phyloP scores from a whole-genome alignment of 2,113 vertebrate genomes.

The Rhinolophus sinicus region DNA sequence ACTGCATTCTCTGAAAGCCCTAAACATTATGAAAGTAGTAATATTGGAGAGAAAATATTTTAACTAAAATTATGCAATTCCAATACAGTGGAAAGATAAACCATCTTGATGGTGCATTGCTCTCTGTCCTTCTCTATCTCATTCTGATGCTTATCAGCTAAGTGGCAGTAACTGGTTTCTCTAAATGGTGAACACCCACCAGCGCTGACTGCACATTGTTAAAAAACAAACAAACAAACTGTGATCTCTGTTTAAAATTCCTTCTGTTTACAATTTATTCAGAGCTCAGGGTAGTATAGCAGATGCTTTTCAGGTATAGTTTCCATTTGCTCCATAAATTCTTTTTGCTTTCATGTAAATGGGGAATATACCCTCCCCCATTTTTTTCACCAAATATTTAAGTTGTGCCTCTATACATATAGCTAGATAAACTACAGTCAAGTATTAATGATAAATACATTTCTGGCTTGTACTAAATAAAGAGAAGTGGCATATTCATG shows the following conservation, averaged over 20 bases:
- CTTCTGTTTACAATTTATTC: not conserved
- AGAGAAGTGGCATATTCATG: not conserved
- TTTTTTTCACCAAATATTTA: conserved; percentile 14
- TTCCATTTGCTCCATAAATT: conserved; percentile 52
- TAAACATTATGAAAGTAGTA: not conserved
- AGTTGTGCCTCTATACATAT: not conserved
- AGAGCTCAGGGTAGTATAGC: not conserved
- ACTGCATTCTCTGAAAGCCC: not conserved
- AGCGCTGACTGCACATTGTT: not conserved
- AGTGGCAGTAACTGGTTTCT: not conserved
- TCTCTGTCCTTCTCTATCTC: not conserved
- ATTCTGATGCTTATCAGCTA: not conserved
- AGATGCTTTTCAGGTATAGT: not conserved
- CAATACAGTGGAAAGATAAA: not conserved
- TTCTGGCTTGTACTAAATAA: conserved; percentile 1
- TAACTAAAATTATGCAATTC: conserved; percentile 30
- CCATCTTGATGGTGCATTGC: not conserved
- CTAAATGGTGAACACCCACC: not conserved
- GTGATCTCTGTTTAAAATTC: conserved; percentile 14
- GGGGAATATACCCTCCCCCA: not conserved
- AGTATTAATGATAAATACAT: not conserved
- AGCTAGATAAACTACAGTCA: not conserved
- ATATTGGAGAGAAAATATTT: conserved; percentile 45
- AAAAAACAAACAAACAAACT: not conserved
- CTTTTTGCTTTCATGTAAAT: conserved; percentile 31